A percentile compares a stretch with the other conserved stretches of the same genome.
phyloP scores from a whole-genome alignment of 2,888 invertebrate genomes.

The Neoaliturus tenellus region DNA sequence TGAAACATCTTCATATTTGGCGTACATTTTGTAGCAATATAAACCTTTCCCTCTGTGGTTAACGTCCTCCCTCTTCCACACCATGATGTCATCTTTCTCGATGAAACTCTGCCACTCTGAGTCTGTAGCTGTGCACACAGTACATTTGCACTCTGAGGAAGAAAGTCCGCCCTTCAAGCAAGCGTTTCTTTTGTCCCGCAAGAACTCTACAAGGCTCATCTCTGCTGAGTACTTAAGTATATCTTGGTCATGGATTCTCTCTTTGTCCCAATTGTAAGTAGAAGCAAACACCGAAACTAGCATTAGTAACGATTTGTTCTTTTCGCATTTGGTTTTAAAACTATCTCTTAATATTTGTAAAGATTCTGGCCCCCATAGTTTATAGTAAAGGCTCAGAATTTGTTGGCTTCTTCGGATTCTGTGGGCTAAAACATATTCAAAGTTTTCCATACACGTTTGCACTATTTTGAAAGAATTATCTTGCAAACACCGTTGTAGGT shows the following conservation, averaged over 20 bases:
- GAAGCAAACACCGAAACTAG: conserved; percentile 76
- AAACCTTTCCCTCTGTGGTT: conserved; percentile 78
- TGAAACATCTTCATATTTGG: conserved; percentile 86
- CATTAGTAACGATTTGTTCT: conserved; percentile 74
- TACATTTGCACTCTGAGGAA: not conserved
- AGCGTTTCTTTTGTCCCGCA: conserved; percentile 49
- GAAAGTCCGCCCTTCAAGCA: not conserved
- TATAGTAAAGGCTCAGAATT: conserved; percentile 78
- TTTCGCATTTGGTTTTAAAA: conserved; percentile 69
- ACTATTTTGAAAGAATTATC: not conserved
- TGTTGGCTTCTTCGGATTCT: conserved; percentile 78
- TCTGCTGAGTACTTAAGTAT: conserved; percentile 71
- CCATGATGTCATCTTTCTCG: conserved; percentile 86
- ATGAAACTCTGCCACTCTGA: conserved; percentile 84
- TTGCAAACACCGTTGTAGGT: not conserved
- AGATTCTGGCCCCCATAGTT: conserved; percentile 76
- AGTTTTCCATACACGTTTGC: not conserved
- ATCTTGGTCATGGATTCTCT: conserved; percentile 77
- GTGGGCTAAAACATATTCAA: conserved; percentile 72
- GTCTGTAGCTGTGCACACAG: not conserved
- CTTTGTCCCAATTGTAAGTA: conserved; percentile 78
- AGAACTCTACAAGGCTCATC: conserved; percentile 58
- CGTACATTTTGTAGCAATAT: conserved; percentile 85
- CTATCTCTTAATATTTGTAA: conserved; percentile 65
- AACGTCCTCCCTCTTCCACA: conserved; percentile 84